Base-by-base conservation (phyloP, 2,113 vertebrate species). In the Camelus bactrianus region DNA sequence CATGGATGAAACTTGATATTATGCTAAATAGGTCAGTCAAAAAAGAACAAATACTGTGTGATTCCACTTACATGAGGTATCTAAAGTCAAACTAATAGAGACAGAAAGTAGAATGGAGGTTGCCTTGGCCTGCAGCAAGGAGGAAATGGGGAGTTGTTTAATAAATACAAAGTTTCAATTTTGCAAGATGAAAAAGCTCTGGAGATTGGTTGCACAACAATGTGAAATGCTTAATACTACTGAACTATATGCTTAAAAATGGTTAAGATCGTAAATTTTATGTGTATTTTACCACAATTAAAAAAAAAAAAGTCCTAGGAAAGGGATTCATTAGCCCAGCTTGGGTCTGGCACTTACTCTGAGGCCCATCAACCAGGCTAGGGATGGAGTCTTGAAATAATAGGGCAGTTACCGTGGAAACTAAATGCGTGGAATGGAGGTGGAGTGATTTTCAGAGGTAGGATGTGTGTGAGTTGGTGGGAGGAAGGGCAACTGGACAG, bases 391-490 rank as follows among this genome's bases (percentile, higher is more conserved):
- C 83, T 58, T 70, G 67, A 75, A 88, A 95, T 32, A 70, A 81
- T 35, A 58, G 50, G 42, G 16, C 38, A 64, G 77, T 77, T 91
- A 48, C 81, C 30, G 46, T 82, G 93, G 95, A 90, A 96, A 87
- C 77, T 20, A 91, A 46, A 60, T 83, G 62, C 69, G 16, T 60
- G 16, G 19, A 28, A 15, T 81, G 8, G 48, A 70, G 84, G 87
- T 85, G 87, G 19, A 65, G 38, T 15, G 20, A 32, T 38, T 89
- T 46, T 52, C 60, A 82, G 95, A 80, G 73, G 81, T 13, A 64
- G 64, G 52, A 20, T 32, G 4, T 32, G 4, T 32, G 20, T 54
- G 86, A 35, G 2, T 72, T 90, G 83, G 48, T 38, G 50, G 26
- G 69, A 62, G 38, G 38, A 35, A 89, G n/a, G 35, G 48, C 30